These are phyloP conservation scores for Aethes cnicana DNA, from an alignment of 2,888 invertebrate genomes.

Conservation along the genomic window DNA sequence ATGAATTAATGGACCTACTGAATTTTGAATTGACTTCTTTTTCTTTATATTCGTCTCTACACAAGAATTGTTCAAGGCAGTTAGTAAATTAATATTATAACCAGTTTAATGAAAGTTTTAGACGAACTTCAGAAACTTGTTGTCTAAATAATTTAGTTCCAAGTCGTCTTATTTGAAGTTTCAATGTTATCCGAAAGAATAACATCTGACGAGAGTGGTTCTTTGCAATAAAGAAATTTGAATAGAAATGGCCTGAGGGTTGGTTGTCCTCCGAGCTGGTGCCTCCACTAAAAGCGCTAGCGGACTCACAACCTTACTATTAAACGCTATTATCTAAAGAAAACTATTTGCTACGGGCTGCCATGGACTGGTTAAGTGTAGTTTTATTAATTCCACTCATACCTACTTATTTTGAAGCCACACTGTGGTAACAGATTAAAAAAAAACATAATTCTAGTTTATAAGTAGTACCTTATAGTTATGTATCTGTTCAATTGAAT, in stretches of 20 bases:
- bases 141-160: no score
- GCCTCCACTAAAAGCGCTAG: constrained; percentile 19
- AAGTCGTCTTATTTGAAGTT: constrained; percentile 15
- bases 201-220: constrained; percentile 37
- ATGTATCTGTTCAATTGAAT: no score
- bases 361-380: no score
- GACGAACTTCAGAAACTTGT: neutral
- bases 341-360: no score
- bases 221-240: constrained; percentile 52
- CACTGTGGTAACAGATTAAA: no score
- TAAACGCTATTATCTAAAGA: neutral
- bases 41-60: constrained; percentile 4
- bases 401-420: no score
- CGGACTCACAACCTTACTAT: neutral
- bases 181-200: constrained; percentile 16
- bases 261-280: constrained; percentile 19
- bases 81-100: neutral
- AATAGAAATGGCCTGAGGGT: constrained; percentile 51
- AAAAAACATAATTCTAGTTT: no score
- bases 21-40: no score
- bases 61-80: neutral
- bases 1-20: no score
- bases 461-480: no score
- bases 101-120: neutral
- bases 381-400: no score